Evolutionary conservation across 64 coral and sea anemone species (phyloP).

Genomic region (Acropora tenuis): DNA sequence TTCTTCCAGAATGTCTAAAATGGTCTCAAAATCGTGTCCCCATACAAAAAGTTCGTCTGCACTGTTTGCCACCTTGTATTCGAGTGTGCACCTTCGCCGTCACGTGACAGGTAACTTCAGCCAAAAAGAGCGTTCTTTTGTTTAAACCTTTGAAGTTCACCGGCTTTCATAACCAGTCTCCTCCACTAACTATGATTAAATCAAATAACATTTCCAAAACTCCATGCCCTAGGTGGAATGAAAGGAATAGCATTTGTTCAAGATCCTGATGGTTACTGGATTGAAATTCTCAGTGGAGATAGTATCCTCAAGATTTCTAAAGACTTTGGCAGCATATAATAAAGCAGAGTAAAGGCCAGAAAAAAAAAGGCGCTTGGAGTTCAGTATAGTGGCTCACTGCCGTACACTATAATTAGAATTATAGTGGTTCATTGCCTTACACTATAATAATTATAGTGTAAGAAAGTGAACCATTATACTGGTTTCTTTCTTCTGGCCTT

Average conservation of each 20-base stretch:
- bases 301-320: conserved; percentile 45
- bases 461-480: no score
- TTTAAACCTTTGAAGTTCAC: background rate
- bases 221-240: conserved; percentile 74
- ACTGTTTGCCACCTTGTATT: conserved; percentile 4
- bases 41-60: no score
- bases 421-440: no score
- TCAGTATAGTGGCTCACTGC: no score
- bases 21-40: conserved; percentile 20
- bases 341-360: no score
- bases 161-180: no score
- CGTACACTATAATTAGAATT: no score
- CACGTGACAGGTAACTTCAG: no score
- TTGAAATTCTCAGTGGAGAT: conserved; percentile 88
- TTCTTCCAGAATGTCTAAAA: background rate
- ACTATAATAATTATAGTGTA: no score
- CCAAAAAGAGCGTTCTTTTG: background rate
- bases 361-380: no score
- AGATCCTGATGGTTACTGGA: conserved; percentile 98
- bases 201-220: background rate
- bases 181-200: no score
- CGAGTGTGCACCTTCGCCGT: background rate
- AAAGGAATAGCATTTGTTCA: conserved; percentile 95
- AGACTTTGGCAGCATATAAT: background rate
- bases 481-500: no score